These are phyloP conservation scores for Sparidentex hasta DNA, from an alignment of 2,797 vertebrate species.

Conservation along the genomic window DNA sequence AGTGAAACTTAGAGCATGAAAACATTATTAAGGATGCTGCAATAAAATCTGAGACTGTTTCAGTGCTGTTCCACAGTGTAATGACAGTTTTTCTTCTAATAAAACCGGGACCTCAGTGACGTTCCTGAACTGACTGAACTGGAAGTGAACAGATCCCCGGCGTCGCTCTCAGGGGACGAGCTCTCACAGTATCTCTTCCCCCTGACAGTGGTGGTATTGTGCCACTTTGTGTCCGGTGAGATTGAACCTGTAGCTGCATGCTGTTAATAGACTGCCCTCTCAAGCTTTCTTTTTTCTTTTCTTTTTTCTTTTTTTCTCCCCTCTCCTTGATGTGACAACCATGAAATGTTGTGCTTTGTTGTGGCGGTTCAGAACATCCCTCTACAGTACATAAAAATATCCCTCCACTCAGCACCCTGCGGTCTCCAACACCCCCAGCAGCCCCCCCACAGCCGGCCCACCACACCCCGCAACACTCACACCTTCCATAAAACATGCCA, in stretches of 20 bases:
- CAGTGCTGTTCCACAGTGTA: not conserved
- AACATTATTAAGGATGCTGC: not conserved
- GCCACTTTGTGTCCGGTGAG: slow-evolving; percentile 25
- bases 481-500: slow-evolving; percentile 82
- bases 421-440: slow-evolving; percentile 59
- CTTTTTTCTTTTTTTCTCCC: not conserved
- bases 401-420: slow-evolving; percentile 63
- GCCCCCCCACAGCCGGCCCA: slow-evolving; percentile 52
- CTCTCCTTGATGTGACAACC: slow-evolving; percentile 55
- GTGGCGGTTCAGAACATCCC: slow-evolving; percentile 74
- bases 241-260: slow-evolving; percentile 35
- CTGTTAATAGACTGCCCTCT: slow-evolving; percentile 44
- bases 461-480: slow-evolving; percentile 71
- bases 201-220: slow-evolving; percentile 37
- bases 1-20: not conserved
- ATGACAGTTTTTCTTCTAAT: not conserved
- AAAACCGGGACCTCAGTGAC: not conserved
- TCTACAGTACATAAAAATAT: slow-evolving; percentile 82
- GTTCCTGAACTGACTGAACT: slow-evolving; percentile 15
- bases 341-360: slow-evolving; percentile 70
- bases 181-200: slow-evolving; percentile 16
- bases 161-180: slow-evolving; percentile 6
- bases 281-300: slow-evolving; percentile 14
- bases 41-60: not conserved
- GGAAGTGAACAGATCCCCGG: slow-evolving; percentile 8